Evolutionary conservation across 2,113 vertebrate species (phyloP).

Genomic region (Myotis yumanensis): DNA sequence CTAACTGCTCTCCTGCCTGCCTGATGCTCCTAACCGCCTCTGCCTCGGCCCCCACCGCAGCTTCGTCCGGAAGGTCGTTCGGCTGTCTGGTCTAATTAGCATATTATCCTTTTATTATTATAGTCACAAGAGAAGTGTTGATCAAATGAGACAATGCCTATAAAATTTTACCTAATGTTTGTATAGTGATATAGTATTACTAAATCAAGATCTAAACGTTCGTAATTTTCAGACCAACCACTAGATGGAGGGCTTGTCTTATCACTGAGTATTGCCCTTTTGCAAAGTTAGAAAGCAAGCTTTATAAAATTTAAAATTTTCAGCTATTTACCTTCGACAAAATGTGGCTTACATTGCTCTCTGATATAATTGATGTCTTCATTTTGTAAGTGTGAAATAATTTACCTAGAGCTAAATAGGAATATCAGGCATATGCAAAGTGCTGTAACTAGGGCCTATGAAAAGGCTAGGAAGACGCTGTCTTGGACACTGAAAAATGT

Average conservation of each 20-base stretch:
- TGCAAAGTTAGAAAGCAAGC: constrained; percentile 21
- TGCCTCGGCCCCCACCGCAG: fast-evolving
- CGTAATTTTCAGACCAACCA: constrained; percentile 63
- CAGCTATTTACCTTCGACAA: constrained; percentile 71
- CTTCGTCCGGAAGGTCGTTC: too few species aligned
- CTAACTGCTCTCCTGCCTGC: too few species aligned
- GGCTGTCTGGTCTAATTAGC: too few species aligned
- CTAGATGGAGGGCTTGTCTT: constrained; percentile 78
- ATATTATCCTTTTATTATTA: too few species aligned
- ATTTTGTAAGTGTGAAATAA: constrained; percentile 76
- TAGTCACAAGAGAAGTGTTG: not conserved
- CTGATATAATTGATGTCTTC: constrained; percentile 65
- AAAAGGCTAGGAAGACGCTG: constrained; percentile 71
- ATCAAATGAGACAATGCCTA: not conserved
- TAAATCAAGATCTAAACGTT: not conserved
- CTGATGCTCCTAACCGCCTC: too few species aligned
- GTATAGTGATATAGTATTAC: not conserved
- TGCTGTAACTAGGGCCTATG: constrained; percentile 66
- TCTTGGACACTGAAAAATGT: constrained; percentile 47
- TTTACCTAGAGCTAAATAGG: constrained; percentile 70
- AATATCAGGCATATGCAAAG: constrained; percentile 70
- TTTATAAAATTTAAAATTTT: constrained; percentile 62
- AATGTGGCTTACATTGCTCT: constrained; percentile 73
- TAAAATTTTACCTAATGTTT: not conserved
- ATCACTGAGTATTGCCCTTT: not conserved